Evolutionary conservation across 1,140 invertebrate species (phyloP), one percentile per base, ranked within the genome.

Genomic region (Zaprionus gabonicus): DNA sequence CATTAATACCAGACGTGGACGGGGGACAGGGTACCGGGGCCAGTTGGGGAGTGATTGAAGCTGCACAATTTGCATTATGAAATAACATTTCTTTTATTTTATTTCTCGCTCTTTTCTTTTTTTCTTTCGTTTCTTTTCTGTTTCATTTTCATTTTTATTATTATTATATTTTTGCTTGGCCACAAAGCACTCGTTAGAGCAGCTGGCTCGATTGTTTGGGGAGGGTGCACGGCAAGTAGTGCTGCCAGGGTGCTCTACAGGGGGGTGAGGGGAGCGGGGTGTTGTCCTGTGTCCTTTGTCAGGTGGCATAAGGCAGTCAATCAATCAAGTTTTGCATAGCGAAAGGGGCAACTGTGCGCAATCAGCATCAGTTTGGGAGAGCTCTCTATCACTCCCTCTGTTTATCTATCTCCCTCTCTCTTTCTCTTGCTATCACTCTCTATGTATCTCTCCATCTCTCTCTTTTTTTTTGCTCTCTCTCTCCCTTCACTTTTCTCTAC

Each of bases 31-130:
- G 44, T 10, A 49, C 5, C 6, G 17, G 2, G n/a, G n/a, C 41
- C 44, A 49, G 44, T 49, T 49, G 44, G 46, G 46, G 46, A 51
- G 12, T 57, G 38, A 51, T 64, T 38, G 41, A 25, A 38, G 67
- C 67, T 76, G 80, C 84, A 78, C 76, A 90, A 90, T 90, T 90
- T 90, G 85, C 85, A 90, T 90, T 90, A 90, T 90, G 85, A 90
- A 85, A 90, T 88, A 81, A 84, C 73, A 85, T 90, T 79, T 64
- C 36, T 69, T 67, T 67, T 67, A 56, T 65, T 60, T 73, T 58
- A 62, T 70, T 60, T 81, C 60, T 58, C 76, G 69, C 75, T 73
- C 58, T 68, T 74, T 71, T 63, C 23, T 34, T 51, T 78, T 77
- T 31, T 67, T 77, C 51, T 74, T 36, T 41, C 31, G 44, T 31